These are phyloP conservation scores for Sminthurinus signatus DNA, from an alignment of 1,140 invertebrate species.

Conservation along the genomic window DNA sequence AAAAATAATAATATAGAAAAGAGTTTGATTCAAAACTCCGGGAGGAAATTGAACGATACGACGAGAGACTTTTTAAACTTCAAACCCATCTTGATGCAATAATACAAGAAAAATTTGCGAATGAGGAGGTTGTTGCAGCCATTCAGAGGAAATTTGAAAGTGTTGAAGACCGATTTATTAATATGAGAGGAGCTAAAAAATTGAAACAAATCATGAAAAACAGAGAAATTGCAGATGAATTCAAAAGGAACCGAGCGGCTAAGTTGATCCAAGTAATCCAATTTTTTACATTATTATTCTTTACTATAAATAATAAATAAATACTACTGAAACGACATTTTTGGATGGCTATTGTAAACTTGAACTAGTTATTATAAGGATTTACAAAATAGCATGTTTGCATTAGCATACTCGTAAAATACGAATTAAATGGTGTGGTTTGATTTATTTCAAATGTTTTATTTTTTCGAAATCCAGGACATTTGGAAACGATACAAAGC, in stretches of 20 bases:
- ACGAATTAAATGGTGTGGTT: too few relatives aligned
- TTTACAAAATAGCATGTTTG: not conserved
- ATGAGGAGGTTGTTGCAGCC: not conserved
- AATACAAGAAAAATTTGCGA: not conserved
- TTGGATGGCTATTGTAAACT: not conserved
- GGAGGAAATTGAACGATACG: constrained; percentile 24
- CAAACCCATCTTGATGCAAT: constrained; percentile 22
- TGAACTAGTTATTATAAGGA: too few relatives aligned
- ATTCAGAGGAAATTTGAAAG: constrained; percentile 17
- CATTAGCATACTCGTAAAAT: not conserved
- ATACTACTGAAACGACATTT: not conserved
- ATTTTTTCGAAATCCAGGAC: not conserved
- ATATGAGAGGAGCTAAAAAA: constrained; percentile 30
- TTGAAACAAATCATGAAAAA: constrained; percentile 32
- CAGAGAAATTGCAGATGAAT: constrained; percentile 30
- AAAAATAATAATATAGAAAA: too few relatives aligned
- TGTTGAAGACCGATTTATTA: constrained; percentile 25
- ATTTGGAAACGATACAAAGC: constrained; percentile 5
- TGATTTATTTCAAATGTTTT: too few relatives aligned
- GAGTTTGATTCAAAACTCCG: not conserved
- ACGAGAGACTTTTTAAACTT: constrained; percentile 14
- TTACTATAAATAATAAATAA: not conserved
- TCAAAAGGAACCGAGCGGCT: constrained; percentile 31
- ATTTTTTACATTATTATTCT: not conserved
- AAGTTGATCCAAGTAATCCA: constrained; percentile 29